Percentiles rank a stretch among this genome's conserved stretches.
Evolutionary conservation across 2,888 invertebrate genomes (phyloP).

Genomic region (Eledona agricola): DNA sequence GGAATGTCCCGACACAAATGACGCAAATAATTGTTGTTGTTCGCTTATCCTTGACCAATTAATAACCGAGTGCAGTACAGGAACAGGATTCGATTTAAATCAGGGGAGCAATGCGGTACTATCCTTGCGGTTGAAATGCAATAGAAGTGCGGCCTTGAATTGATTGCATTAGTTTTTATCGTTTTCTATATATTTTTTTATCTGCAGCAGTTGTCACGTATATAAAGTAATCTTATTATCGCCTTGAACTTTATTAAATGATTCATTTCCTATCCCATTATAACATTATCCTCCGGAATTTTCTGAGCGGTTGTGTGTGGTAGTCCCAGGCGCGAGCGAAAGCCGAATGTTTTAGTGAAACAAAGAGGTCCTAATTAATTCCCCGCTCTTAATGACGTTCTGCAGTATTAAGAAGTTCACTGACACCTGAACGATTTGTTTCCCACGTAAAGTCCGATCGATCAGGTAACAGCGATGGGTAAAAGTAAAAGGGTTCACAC

Average conservation of each 20-base stretch:
- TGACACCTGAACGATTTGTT: conserved; percentile 28
- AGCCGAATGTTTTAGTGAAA: too few relatives aligned
- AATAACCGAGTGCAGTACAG: conserved; percentile 41
- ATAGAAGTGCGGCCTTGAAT: conserved; percentile 50
- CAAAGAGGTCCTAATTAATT: conserved; percentile 31
- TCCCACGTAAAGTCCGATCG: conserved; percentile 30
- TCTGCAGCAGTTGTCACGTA: conserved; percentile 45
- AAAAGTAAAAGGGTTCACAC: conserved; percentile 27
- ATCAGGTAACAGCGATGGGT: conserved; percentile 16
- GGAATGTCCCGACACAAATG: conserved; percentile 21
- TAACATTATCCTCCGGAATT: conserved; percentile 32
- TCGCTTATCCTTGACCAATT: conserved; percentile 32
- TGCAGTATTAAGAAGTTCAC: conserved; percentile 32
- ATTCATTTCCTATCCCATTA: conserved; percentile 31
- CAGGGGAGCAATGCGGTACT: conserved; percentile 46
- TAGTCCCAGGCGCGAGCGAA: too few relatives aligned
- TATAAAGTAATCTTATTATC: conserved; percentile 47
- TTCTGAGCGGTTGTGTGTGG: too few relatives aligned
- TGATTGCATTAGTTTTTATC: conserved; percentile 46
- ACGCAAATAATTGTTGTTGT: conserved; percentile 12
- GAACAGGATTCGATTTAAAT: conserved; percentile 48
- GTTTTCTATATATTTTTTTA: conserved; percentile 42
- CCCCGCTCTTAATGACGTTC: conserved; percentile 27
- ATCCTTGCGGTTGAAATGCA: conserved; percentile 53
- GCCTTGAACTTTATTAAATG: conserved; percentile 54